Conservation (phyloP, 1,140 invertebrate genomes). For the Aphis gossypii region DNA sequence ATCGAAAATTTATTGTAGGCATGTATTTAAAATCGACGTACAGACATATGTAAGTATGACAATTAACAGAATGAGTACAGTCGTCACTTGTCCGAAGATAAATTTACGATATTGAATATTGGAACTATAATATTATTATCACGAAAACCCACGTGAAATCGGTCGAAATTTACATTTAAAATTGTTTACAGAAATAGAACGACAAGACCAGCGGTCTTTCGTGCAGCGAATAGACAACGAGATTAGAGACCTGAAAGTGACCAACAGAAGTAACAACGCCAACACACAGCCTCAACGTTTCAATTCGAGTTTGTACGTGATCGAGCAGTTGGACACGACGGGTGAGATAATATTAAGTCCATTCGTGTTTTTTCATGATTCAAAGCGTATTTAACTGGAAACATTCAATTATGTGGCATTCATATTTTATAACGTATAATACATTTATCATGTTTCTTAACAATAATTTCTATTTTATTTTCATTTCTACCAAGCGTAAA, state of each 20-base stretch:
- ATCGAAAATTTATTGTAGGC: too few relatives aligned
- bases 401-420: neutral
- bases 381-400: too few relatives aligned
- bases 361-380: too few relatives aligned
- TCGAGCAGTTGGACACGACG: neutral
- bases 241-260: neutral
- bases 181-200: neutral
- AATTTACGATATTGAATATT: neutral
- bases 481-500: neutral
- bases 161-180: neutral
- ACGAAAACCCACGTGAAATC: neutral
- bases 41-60: too few relatives aligned
- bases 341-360: neutral
- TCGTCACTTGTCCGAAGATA: too few relatives aligned
- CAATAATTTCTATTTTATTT: neutral
- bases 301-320: constrained; percentile 30
- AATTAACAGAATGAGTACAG: too few relatives aligned
- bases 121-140: neutral
- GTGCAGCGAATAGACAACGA: constrained; percentile 33
- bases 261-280: neutral
- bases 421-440: neutral
- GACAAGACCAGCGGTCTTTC: neutral
- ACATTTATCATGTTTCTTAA: neutral
- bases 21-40: too few relatives aligned
- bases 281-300: constrained; percentile 21